Evolutionary conservation across 2,888 invertebrate species (phyloP).

Genomic region (Agriopis aurantiaria): DNA sequence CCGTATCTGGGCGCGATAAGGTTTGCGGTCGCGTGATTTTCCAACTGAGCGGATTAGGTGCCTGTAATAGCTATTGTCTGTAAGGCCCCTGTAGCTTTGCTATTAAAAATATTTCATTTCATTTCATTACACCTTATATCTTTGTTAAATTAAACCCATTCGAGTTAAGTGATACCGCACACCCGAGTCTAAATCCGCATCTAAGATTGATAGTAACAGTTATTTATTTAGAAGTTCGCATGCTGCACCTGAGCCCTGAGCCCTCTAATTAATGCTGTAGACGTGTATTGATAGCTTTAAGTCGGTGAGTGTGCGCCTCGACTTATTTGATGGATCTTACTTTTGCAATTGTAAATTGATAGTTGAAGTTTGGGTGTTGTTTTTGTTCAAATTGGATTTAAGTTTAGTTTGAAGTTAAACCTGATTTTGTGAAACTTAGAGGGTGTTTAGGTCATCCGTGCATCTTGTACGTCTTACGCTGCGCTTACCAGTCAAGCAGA

Average conservation of each 20-base stretch:
- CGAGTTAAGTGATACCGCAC: slow-evolving; percentile 25
- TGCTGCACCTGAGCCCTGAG: slow-evolving; percentile 49
- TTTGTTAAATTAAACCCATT: slow-evolving; percentile 5
- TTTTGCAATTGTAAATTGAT: slow-evolving; percentile 29
- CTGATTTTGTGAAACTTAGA: too few species aligned
- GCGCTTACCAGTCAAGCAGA: too few species aligned
- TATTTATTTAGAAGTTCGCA: slow-evolving; percentile 41
- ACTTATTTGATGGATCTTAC: slow-evolving; percentile 31
- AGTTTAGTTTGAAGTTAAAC: not conserved
- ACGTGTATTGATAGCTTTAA: slow-evolving; percentile 52
- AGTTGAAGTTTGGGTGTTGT: slow-evolving; percentile 25
- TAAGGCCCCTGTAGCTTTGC: too few species aligned
- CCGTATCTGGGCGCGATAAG: too few species aligned
- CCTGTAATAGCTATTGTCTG: too few species aligned
- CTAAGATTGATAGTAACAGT: slow-evolving; percentile 40
- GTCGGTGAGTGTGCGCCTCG: slow-evolving; percentile 21
- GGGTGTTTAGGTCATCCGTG: too few species aligned
- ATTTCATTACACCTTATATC: not conserved
- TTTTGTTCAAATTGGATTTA: slow-evolving; percentile 3
- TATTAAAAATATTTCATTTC: too few species aligned
- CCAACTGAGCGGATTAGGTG: too few species aligned
- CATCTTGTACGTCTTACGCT: too few species aligned
- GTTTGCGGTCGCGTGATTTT: too few species aligned
- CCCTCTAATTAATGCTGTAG: slow-evolving; percentile 50
- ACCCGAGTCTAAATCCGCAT: slow-evolving; percentile 19